A percentile compares a stretch with the other conserved stretches of the same genome.
Conservation (phyloP, 1,140 invertebrate species). For the Himalopsyche phryganea region DNA sequence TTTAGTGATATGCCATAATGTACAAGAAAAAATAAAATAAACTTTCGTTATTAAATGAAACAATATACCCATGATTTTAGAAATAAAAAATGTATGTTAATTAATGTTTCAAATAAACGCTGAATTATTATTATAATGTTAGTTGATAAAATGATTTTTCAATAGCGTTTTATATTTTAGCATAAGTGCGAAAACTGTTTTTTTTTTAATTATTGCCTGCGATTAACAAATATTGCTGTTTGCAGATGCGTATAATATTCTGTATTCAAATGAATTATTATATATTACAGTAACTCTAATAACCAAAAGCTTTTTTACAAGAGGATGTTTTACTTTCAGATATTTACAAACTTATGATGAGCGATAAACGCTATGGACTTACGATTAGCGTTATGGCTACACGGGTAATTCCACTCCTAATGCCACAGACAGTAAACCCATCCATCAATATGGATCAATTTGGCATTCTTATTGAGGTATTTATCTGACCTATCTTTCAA, state of each 20-base stretch:
- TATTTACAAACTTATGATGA: constrained; percentile 89
- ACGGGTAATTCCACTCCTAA: constrained; percentile 85
- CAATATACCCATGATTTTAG: no score
- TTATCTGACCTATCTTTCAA: not conserved
- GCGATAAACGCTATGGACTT: constrained; percentile 88
- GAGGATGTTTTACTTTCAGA: constrained; percentile 57
- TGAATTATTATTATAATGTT: no score
- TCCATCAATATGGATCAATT: constrained; percentile 89
- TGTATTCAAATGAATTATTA: not conserved
- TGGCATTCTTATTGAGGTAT: constrained; percentile 73
- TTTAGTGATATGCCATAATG: no score
- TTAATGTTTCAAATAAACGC: no score
- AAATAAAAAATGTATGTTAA: no score
- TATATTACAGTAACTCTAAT: no score
- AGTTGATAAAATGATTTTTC: no score
- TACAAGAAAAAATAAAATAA: no score
- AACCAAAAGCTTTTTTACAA: constrained; percentile 11
- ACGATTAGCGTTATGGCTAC: constrained; percentile 91
- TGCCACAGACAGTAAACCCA: constrained; percentile 91
- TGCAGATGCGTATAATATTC: not conserved
- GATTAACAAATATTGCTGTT: not conserved
- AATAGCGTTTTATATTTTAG: not conserved
- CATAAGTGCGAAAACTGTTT: not conserved
- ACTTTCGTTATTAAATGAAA: no score
- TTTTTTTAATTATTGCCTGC: not conserved